These are phyloP conservation scores for Gobio gobio DNA, from an alignment of 2,113 vertebrate genomes.

Conservation along the genomic window DNA sequence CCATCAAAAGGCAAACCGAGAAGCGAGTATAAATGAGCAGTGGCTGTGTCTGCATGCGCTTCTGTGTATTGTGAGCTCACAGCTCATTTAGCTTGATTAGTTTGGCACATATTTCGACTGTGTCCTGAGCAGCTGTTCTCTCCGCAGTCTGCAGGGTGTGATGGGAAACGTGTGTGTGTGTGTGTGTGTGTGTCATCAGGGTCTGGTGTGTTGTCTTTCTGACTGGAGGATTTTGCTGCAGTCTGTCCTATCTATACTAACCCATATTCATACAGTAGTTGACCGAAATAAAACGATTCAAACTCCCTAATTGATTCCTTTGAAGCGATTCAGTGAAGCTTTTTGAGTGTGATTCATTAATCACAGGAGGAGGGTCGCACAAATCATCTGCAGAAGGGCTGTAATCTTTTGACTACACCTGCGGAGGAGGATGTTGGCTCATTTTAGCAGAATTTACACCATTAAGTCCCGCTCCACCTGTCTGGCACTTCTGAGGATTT, in stretches of 20 bases:
- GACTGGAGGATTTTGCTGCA: neutral
- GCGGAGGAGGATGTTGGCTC: constrained; percentile 10
- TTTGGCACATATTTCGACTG: neutral
- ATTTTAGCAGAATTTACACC: neutral
- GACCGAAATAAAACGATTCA: neutral
- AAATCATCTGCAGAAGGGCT: neutral
- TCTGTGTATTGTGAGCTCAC: neutral
- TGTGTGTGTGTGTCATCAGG: neutral
- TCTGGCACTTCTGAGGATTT: neutral
- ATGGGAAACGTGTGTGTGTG: constrained; percentile 3
- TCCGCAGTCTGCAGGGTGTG: neutral
- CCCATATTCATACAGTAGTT: neutral
- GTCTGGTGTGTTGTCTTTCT: neutral
- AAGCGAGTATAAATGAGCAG: neutral
- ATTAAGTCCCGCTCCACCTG: neutral
- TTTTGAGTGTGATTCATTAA: neutral
- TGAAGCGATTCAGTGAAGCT: neutral
- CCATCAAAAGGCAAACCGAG: neutral
- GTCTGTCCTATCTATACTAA: too few species aligned
- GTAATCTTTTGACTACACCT: neutral
- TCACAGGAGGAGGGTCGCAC: constrained; percentile 6
- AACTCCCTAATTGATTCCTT: neutral
- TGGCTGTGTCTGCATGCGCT: neutral
- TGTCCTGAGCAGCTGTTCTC: constrained; percentile 30
- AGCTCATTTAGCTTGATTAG: constrained; percentile 18